Conservation (phyloP, 2,888 invertebrate genomes). For the Melieria crassipennis region DNA sequence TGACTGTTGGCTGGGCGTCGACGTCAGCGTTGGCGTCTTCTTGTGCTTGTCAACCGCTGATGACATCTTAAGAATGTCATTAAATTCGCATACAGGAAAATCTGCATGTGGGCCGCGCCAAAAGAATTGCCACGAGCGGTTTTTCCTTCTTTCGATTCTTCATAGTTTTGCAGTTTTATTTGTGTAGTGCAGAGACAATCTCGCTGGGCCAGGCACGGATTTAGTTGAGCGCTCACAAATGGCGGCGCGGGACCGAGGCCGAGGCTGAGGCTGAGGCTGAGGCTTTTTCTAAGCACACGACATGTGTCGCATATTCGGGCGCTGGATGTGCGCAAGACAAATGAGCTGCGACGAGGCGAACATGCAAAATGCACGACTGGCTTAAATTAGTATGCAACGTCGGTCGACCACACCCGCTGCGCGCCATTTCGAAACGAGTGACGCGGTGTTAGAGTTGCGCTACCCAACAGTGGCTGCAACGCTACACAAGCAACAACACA, state of each 20-base stretch:
- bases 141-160: too few relatives aligned
- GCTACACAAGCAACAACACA: too few relatives aligned
- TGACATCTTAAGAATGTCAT: slow-evolving; percentile 63
- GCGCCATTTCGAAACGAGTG: too few relatives aligned
- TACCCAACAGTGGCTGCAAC: too few relatives aligned
- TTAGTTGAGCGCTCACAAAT: slow-evolving; percentile 38
- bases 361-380: slow-evolving; percentile 50
- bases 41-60: slow-evolving; percentile 49
- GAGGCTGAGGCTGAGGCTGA: too few relatives aligned
- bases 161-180: not conserved
- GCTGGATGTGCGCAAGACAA: slow-evolving; percentile 48
- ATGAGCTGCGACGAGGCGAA: slow-evolving; percentile 53
- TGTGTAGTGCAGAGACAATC: slow-evolving; percentile 50
- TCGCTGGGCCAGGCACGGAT: slow-evolving; percentile 54
- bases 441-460: too few relatives aligned
- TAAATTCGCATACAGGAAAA: slow-evolving; percentile 57
- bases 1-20: too few relatives aligned
- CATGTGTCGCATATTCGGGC: slow-evolving; percentile 54
- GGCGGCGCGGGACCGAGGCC: too few relatives aligned
- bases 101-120: slow-evolving; percentile 55
- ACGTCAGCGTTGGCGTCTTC: too few relatives aligned
- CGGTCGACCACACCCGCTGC: not conserved
- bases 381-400: slow-evolving; percentile 54
- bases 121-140: slow-evolving; percentile 58
- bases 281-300: slow-evolving; percentile 51